These are phyloP conservation scores for Oeneis ivallda DNA, from an alignment of 2,888 invertebrate species.

Conservation along the genomic window DNA sequence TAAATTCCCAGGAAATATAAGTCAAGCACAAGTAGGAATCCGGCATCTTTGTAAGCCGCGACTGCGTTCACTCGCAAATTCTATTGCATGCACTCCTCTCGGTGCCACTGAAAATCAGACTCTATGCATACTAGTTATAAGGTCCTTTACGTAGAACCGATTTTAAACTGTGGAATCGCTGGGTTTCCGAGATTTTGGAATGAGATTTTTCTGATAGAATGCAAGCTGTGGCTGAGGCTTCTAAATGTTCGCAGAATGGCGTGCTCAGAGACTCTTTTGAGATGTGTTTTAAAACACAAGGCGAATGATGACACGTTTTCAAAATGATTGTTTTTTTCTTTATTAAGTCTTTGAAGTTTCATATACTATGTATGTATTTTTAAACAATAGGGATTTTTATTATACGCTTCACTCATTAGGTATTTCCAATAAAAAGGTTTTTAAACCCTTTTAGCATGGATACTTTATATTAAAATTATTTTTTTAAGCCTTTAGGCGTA, in stretches of 20 bases:
- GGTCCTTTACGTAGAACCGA: slow-evolving; percentile 23
- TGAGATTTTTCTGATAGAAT: slow-evolving; percentile 35
- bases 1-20: slow-evolving; percentile 31
- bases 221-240: slow-evolving; percentile 28
- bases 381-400: no score
- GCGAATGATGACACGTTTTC: not conserved
- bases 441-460: no score
- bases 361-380: no score
- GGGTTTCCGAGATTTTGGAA: slow-evolving; percentile 32
- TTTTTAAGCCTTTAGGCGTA: no score
- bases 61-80: slow-evolving; percentile 28
- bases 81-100: slow-evolving; percentile 27
- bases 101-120: slow-evolving; percentile 24
- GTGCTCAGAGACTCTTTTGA: slow-evolving; percentile 20
- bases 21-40: slow-evolving; percentile 27
- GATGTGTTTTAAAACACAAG: slow-evolving; percentile 5
- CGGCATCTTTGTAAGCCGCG: slow-evolving; percentile 25
- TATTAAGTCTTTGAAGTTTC: not conserved
- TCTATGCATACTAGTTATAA: slow-evolving; percentile 22
- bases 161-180: slow-evolving; percentile 29
- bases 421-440: no score
- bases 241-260: slow-evolving; percentile 23
- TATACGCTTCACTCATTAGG: no score
- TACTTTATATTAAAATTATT: no score
- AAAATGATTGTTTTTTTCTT: not conserved